These are phyloP conservation scores for Sussaba pulchella DNA, from an alignment of 2,888 invertebrate genomes.

Conservation along the genomic window DNA sequence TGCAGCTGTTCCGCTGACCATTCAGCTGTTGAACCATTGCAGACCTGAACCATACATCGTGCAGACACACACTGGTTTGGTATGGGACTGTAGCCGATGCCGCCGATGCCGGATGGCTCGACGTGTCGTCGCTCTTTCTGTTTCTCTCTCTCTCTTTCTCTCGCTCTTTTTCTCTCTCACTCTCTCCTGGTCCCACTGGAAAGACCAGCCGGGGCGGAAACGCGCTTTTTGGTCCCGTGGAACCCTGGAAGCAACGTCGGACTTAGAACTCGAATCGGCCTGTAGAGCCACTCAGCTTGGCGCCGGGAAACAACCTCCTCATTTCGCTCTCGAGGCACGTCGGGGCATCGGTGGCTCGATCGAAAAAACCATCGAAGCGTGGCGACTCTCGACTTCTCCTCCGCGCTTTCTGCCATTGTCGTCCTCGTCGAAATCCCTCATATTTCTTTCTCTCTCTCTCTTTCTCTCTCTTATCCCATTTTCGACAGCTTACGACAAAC, in stretches of 20 bases:
- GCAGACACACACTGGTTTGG: not conserved
- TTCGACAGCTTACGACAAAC: conserved; percentile 19
- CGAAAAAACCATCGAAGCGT: conserved; percentile 64
- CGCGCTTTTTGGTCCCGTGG: conserved; percentile 56
- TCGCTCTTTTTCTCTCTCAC: too few species aligned
- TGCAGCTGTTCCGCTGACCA: not conserved
- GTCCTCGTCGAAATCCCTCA: conserved; percentile 38
- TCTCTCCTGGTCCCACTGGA: not conserved
- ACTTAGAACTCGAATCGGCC: conserved; percentile 20
- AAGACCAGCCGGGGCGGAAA: conserved; percentile 37
- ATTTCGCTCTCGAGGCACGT: conserved; percentile 77
- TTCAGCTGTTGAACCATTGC: not conserved
- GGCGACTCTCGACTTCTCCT: conserved; percentile 46
- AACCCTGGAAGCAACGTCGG: conserved; percentile 45
- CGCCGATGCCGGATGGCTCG: conserved; percentile 7
- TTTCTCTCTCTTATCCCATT: conserved; percentile 29
- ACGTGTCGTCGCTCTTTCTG: conserved; percentile 8
- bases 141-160: too few species aligned
- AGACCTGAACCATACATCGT: not conserved
- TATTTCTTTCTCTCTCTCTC: conserved; percentile 15
- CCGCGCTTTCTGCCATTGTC: conserved; percentile 36
- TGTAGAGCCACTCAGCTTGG: conserved; percentile 40
- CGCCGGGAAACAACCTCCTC: conserved; percentile 64
- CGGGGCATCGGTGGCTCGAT: conserved; percentile 70
- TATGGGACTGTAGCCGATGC: conserved; percentile 31